phyloP scores from a whole-genome alignment of 2,888 invertebrate genomes.

The Elgonia sp. region DNA sequence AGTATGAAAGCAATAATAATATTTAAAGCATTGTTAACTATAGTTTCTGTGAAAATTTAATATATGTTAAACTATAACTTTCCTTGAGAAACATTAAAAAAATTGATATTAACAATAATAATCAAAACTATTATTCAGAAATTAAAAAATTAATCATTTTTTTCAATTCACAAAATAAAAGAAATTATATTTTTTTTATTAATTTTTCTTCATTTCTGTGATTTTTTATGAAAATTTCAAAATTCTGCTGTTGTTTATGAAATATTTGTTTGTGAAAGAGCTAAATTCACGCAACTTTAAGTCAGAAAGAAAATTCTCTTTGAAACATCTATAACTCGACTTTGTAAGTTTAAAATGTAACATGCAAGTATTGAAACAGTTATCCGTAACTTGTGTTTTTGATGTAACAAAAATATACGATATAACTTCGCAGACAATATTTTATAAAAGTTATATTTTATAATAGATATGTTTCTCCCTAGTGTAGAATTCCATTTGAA shows the following conservation, averaged over 20 bases:
- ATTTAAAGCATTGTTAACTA: slow-evolving; percentile 31
- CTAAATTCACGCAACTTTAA: background rate
- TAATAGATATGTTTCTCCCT: too few species aligned
- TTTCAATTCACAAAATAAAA: too few species aligned
- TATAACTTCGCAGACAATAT: too few species aligned
- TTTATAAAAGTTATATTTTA: too few species aligned
- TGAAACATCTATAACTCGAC: background rate
- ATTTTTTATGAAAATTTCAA: too few species aligned
- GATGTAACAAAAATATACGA: background rate
- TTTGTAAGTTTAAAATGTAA: background rate
- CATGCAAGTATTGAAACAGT: background rate
- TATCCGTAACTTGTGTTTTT: background rate
- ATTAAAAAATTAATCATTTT: too few species aligned
- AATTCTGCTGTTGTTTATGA: too few species aligned
- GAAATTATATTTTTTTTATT: too few species aligned
- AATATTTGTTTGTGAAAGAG: background rate
- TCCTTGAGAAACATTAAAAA: background rate
- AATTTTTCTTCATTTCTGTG: too few species aligned
- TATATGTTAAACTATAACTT: background rate
- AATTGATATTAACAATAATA: background rate
- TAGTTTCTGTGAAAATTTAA: background rate
- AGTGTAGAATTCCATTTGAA: too few species aligned
- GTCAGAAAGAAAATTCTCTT: background rate
- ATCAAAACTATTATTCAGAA: background rate
- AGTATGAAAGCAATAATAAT: slow-evolving; percentile 54